These are phyloP conservation scores for Pluvianellus socialis DNA, from an alignment of 2,113 vertebrate genomes.

Conservation along the genomic window DNA sequence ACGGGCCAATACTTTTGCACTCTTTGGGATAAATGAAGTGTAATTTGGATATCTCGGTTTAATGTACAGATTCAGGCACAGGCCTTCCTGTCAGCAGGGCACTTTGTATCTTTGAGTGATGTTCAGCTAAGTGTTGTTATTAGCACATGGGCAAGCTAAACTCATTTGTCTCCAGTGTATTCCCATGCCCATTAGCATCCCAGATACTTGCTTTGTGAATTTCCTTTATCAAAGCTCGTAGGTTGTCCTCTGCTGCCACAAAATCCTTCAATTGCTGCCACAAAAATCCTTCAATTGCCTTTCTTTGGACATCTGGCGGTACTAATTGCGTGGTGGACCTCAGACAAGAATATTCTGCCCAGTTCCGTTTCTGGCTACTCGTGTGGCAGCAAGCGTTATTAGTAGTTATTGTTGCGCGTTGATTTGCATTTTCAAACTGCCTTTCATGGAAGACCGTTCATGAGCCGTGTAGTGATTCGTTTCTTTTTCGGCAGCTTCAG, in stretches of 20 bases:
- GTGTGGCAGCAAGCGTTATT: not conserved
- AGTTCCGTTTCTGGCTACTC: not conserved
- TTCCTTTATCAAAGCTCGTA: not conserved
- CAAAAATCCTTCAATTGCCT: not conserved
- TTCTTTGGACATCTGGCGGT: constrained; percentile 33
- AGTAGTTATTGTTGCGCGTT: not conserved
- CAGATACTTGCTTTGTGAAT: not conserved
- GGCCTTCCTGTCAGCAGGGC: not conserved
- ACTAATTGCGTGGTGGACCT: not conserved
- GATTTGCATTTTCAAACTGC: constrained; percentile 32
- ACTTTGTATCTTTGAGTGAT: not conserved
- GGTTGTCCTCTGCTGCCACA: not conserved
- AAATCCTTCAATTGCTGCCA: not conserved
- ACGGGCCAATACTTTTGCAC: not conserved
- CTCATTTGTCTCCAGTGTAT: not conserved
- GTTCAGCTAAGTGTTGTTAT: not conserved
- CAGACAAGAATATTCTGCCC: constrained; percentile 8
- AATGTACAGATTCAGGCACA: not conserved
- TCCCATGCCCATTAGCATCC: not conserved
- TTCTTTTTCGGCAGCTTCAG: not conserved
- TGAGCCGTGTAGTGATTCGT: not conserved
- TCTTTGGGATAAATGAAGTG: not conserved
- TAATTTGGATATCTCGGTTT: not conserved
- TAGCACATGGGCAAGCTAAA: not conserved
- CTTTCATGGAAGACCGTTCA: not conserved